phyloP scores from a whole-genome alignment of 1,140 invertebrate genomes.

The Brachionus koreanus region DNA sequence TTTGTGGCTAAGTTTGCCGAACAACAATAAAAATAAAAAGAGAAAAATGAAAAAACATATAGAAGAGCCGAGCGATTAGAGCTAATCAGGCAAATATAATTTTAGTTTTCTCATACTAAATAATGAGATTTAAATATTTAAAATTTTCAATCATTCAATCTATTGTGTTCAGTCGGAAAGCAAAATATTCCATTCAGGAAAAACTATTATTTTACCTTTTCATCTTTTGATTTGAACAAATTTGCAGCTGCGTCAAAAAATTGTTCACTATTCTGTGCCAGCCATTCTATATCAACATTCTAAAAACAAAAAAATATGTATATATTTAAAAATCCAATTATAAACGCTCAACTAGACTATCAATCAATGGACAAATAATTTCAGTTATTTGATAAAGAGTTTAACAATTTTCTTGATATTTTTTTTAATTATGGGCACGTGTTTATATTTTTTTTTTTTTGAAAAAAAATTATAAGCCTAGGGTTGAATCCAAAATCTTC shows the following conservation, averaged over 20 bases:
- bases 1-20: not conserved
- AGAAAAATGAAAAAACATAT: conserved; percentile 9
- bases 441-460: not conserved
- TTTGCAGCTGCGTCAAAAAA: conserved; percentile 39
- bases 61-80: conserved; percentile 6
- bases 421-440: not conserved
- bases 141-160: conserved; percentile 1
- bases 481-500: too few relatives aligned
- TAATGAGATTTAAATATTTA: conserved; percentile 38
- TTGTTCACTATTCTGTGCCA: conserved; percentile 36
- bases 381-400: not conserved
- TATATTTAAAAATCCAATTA: not conserved
- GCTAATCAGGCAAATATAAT: conserved; percentile 10
- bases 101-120: not conserved
- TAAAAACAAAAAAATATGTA: not conserved
- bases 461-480: not conserved
- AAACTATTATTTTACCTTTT: conserved; percentile 40
- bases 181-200: conserved; percentile 10
- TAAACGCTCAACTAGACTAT: not conserved
- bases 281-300: conserved; percentile 23
- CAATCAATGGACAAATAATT: conserved; percentile 24
- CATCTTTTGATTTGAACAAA: conserved; percentile 41
- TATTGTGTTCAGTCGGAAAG: conserved; percentile 14
- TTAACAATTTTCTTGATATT: not conserved
- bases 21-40: not conserved